Evolutionary conservation across 2,888 invertebrate genomes (phyloP).

Genomic region (Drosophila rubida): DNA sequence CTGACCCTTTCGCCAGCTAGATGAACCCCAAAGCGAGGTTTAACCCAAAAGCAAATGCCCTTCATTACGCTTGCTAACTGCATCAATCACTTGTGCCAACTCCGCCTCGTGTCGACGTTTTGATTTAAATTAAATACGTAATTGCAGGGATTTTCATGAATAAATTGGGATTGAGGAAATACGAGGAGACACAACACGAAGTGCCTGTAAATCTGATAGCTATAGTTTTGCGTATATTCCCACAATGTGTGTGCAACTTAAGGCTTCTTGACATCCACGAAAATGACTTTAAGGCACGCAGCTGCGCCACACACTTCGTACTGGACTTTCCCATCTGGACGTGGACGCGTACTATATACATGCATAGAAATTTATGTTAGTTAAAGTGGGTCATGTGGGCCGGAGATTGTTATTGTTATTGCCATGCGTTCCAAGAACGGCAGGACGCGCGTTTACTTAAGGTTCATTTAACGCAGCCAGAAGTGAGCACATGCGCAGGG

Average conservation of each 20-base stretch:
- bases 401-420: constrained; percentile 35
- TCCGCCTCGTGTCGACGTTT: constrained; percentile 3
- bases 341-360: constrained; percentile 26
- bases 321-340: constrained; percentile 5
- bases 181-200: neutral
- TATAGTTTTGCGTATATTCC: neutral
- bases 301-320: neutral
- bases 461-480: constrained; percentile 56
- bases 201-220: neutral
- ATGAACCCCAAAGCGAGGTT: neutral
- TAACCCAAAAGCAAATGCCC: neutral
- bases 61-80: neutral
- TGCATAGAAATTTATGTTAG: constrained; percentile 48
- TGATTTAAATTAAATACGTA: neutral
- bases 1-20: neutral
- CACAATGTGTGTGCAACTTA: neutral
- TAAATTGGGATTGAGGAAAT: neutral
- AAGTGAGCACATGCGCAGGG: constrained; percentile 57
- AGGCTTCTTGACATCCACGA: neutral
- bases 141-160: neutral
- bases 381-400: constrained; percentile 67
- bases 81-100: constrained; percentile 17
- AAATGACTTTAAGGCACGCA: constrained; percentile 11
- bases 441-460: constrained; percentile 49
- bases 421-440: constrained; percentile 8